Conservation (phyloP, 92 coral and sea anemone species). For the Porites divaricata region DNA sequence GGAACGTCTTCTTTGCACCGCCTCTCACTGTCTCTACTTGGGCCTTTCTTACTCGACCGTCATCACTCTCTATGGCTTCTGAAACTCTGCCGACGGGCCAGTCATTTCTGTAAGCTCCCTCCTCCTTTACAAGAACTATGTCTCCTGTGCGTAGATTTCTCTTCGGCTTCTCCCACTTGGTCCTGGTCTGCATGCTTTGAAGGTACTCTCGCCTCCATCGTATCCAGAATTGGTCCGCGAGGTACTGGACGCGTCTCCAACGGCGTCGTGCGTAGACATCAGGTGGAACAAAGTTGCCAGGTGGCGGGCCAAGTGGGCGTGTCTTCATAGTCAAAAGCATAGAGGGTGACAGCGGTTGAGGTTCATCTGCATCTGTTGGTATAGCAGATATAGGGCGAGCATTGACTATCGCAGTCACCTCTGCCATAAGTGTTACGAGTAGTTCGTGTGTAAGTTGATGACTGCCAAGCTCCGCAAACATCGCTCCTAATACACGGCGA, state of each 20-base stretch:
- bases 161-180: slow-evolving; percentile 33
- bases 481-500: neutral
- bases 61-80: slow-evolving; percentile 17
- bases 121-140: slow-evolving; percentile 44
- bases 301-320: slow-evolving; percentile 33
- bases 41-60: slow-evolving; percentile 51
- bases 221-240: slow-evolving; percentile 53
- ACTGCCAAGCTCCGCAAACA: slow-evolving; percentile 27
- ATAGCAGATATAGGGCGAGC: slow-evolving; percentile 24
- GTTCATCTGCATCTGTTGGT: slow-evolving; percentile 38
- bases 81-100: slow-evolving; percentile 47
- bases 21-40: slow-evolving; percentile 8
- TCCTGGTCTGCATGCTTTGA: slow-evolving; percentile 39
- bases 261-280: slow-evolving; percentile 46
- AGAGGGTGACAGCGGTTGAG: slow-evolving; percentile 32
- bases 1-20: slow-evolving; percentile 37
- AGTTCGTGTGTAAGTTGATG: slow-evolving; percentile 16
- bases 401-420: slow-evolving; percentile 31
- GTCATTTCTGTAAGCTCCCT: slow-evolving; percentile 23
- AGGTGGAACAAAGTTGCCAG: slow-evolving; percentile 34
- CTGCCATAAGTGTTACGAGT: slow-evolving; percentile 24
- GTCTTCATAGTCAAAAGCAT: slow-evolving; percentile 45
- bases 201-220: slow-evolving; percentile 51
- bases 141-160: no score
- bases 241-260: slow-evolving; percentile 55